Percentiles rank a stretch among this genome's conserved stretches.
Conservation (phyloP, 2,113 vertebrate species). For the Acanthochromis polyacanthus region DNA sequence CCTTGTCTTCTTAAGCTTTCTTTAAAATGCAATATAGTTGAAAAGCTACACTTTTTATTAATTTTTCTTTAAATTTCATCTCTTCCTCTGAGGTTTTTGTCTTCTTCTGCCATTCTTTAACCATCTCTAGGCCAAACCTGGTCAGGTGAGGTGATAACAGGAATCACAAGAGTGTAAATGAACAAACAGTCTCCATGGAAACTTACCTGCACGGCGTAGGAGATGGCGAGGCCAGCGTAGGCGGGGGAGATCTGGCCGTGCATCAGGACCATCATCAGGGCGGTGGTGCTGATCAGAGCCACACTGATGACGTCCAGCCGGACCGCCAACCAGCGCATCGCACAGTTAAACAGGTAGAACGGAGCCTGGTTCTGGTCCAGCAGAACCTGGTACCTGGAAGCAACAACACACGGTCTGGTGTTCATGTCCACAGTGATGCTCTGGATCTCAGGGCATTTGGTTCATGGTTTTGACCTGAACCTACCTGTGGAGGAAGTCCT, state of each 20-base stretch:
- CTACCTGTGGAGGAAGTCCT: slow-evolving; percentile 93
- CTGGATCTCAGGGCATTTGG: neutral
- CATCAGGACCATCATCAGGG: slow-evolving; percentile 94
- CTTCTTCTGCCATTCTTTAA: no score
- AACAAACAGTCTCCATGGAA: no score
- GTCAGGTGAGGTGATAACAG: no score
- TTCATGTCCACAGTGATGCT: neutral
- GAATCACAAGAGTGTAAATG: no score
- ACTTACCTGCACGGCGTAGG: slow-evolving; percentile 92
- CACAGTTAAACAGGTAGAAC: slow-evolving; percentile 93
- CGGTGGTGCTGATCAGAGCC: slow-evolving; percentile 91
- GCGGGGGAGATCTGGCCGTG: slow-evolving; percentile 91
- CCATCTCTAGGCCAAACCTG: no score
- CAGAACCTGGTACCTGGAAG: slow-evolving; percentile 90
- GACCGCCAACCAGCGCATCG: slow-evolving; percentile 94
- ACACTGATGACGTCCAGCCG: slow-evolving; percentile 93
- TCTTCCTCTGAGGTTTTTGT: no score
- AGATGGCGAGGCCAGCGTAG: slow-evolving; percentile 93
- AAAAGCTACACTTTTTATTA: no score
- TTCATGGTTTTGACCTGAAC: slow-evolving; percentile 72
- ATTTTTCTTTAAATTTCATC: no score
- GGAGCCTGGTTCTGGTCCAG: slow-evolving; percentile 93
- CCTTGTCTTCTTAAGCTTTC: no score
- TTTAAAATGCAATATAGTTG: no score
- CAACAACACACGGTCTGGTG: neutral